Evolutionary conservation across 1,140 invertebrate genomes (phyloP).

Genomic region (Anagrus nilaparvatae): DNA sequence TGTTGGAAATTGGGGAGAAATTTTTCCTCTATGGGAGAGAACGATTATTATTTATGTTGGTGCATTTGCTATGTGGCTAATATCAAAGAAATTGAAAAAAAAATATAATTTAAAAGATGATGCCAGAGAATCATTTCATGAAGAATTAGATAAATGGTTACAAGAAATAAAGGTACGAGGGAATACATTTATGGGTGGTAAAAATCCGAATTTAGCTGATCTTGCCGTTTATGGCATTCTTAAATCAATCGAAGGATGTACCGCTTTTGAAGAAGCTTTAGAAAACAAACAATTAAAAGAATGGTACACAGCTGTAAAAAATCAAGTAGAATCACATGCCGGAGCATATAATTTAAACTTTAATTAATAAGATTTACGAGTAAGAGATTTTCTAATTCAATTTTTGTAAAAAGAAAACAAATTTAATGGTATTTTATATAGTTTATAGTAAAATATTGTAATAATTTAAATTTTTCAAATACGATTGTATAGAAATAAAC

Average conservation of each 20-base stretch:
- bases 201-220: conserved; percentile 84
- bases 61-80: conserved; percentile 85
- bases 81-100: conserved; percentile 81
- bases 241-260: conserved; percentile 90
- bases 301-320: conserved; percentile 47
- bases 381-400: too few relatives aligned
- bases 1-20: conserved; percentile 83
- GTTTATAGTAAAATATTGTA: too few relatives aligned
- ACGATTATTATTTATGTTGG: conserved; percentile 87
- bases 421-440: too few relatives aligned
- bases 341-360: conserved; percentile 29
- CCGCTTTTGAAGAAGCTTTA: conserved; percentile 77
- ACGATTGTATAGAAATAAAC: too few relatives aligned
- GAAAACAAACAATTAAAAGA: conserved; percentile 58
- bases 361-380: conserved; percentile 20
- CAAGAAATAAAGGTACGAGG: conserved; percentile 58
- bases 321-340: conserved; percentile 41
- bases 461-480: too few relatives aligned
- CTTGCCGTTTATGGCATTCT: conserved; percentile 88
- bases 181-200: conserved; percentile 72
- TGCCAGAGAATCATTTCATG: conserved; percentile 81
- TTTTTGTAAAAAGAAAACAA: too few relatives aligned
- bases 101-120: conserved; percentile 78
- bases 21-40: conserved; percentile 79
- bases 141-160: conserved; percentile 76